A percentile compares a stretch with the other conserved stretches of the same genome.
These are phyloP conservation scores for Atherinosoma microstoma DNA, from an alignment of 2,797 vertebrate genomes.

Conservation along the genomic window DNA sequence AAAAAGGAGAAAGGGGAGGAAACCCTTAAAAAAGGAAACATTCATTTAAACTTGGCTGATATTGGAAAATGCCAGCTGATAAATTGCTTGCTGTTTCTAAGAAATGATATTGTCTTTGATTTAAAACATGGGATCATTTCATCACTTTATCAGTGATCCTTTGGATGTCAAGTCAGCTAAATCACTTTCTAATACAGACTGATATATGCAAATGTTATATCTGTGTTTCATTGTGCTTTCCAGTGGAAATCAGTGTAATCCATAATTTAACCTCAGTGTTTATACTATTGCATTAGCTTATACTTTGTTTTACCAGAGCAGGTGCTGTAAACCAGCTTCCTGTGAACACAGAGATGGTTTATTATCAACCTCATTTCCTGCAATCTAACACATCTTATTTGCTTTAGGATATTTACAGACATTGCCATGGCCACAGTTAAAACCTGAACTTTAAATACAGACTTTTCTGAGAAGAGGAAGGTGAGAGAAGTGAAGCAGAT, in stretches of 20 bases:
- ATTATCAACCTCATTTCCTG: conserved; percentile 17
- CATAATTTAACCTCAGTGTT: conserved; percentile 1
- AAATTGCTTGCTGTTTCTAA: too few species aligned
- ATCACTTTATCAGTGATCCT: neutral
- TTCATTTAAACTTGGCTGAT: too few species aligned
- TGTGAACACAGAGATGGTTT: conserved; percentile 16
- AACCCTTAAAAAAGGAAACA: neutral
- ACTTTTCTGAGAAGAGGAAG: neutral
- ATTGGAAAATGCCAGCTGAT: too few species aligned
- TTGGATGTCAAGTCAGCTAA: neutral
- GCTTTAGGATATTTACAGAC: conserved; percentile 16
- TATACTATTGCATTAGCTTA: conserved; percentile 11
- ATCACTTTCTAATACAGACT: neutral
- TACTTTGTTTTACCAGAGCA: conserved; percentile 42
- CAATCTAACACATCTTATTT: conserved; percentile 28
- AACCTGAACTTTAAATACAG: conserved; percentile 3
- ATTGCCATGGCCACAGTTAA: conserved; percentile 2
- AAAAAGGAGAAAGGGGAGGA: neutral
- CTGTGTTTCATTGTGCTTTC: neutral
- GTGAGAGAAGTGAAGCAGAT: neutral
- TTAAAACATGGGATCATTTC: neutral
- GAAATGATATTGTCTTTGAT: neutral
- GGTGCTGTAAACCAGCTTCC: conserved; percentile 15
- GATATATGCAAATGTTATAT: neutral
- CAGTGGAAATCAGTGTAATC: conserved; percentile 21